A percentile compares a stretch with the other conserved stretches of the same genome.
These are phyloP conservation scores for Oenanthe melanoleuca DNA, from an alignment of 2,113 vertebrate genomes.

Conservation along the genomic window DNA sequence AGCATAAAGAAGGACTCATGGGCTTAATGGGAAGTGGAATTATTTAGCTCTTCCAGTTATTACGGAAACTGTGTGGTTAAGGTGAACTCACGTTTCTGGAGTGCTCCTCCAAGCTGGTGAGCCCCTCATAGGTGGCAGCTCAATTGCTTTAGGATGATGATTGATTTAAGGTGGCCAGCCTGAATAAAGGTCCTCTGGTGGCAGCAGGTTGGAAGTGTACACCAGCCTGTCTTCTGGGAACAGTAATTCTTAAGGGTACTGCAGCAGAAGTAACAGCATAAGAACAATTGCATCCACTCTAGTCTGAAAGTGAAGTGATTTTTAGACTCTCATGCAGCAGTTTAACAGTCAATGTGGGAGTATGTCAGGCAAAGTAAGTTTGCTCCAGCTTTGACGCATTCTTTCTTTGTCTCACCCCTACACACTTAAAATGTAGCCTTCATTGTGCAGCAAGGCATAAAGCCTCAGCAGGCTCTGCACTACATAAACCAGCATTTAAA, in stretches of 20 bases:
- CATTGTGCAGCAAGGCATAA: neutral
- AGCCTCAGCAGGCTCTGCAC: neutral
- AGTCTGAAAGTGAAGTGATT: neutral
- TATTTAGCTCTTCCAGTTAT: neutral
- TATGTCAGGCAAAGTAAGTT: constrained; percentile 16
- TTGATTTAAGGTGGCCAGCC: neutral
- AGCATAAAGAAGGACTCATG: neutral
- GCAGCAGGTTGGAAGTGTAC: constrained; percentile 1
- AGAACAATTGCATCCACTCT: neutral
- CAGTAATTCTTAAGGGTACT: neutral
- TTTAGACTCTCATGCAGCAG: neutral
- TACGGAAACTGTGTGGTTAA: neutral
- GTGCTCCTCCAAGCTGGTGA: neutral
- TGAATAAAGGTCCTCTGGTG: constrained; percentile 39
- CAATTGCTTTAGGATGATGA: neutral
- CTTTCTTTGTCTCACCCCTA: neutral
- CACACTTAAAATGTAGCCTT: neutral
- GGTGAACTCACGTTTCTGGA: neutral
- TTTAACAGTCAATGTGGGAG: constrained; percentile 15
- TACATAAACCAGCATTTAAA: neutral
- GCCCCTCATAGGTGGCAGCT: neutral
- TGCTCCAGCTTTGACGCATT: neutral
- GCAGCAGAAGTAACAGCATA: neutral
- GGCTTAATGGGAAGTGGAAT: neutral
- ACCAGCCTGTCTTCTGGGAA: neutral